Evolutionary conservation across 2,797 vertebrate genomes (phyloP).

Genomic region (Eleutherodactylus coqui): DNA sequence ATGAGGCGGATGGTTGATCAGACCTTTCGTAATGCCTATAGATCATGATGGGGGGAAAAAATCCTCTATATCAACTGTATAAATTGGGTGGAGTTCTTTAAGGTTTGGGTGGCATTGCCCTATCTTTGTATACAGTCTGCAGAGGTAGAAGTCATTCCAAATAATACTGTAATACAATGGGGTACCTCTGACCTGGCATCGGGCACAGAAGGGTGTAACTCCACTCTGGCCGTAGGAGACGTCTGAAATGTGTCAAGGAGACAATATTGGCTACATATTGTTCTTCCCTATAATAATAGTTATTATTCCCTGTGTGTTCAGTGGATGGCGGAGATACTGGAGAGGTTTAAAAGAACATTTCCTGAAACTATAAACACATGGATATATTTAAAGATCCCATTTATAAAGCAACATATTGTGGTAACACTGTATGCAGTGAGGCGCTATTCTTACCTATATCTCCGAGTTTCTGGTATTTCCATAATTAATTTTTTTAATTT

Average conservation of each 20-base stretch:
- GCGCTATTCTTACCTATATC: neutral
- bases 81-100: neutral
- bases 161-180: neutral
- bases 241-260: conserved; percentile 8
- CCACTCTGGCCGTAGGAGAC: neutral
- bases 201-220: neutral
- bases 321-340: neutral
- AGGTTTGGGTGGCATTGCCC: neutral
- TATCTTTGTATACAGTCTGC: neutral
- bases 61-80: neutral
- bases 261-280: neutral
- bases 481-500: neutral
- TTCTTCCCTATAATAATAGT: neutral
- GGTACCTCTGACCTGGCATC: neutral
- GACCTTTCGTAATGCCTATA: neutral
- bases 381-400: neutral
- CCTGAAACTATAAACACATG: neutral
- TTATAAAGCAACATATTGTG: neutral
- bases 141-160: neutral
- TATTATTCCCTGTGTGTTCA: neutral
- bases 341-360: neutral
- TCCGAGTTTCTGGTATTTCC: neutral
- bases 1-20: too few relatives aligned
- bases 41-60: neutral
- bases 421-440: neutral